Base-by-base conservation (phyloP, 2,113 vertebrate genomes). In the Silurus glanis region DNA sequence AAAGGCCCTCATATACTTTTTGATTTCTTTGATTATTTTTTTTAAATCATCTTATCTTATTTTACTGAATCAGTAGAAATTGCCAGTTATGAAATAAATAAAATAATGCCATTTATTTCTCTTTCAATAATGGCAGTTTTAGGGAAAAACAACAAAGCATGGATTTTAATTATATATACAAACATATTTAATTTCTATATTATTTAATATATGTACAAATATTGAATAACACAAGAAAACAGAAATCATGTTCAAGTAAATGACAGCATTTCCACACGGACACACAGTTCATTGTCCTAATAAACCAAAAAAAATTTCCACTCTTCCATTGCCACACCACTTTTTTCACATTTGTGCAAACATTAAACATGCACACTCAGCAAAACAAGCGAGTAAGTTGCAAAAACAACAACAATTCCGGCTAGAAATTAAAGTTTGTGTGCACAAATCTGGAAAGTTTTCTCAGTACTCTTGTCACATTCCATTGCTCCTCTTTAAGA, bases 401-500 rank as follows among this genome's bases (percentile, higher is more conserved):
- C 37, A 1, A 37, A 37, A 37, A 37, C 37, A 37, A 37, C 37
- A 37, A 37, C 37, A 37, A 37, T 37, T 37, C 37, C 37, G 37
- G 37, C 1, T 37, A 3, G 37, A 37, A 37, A 37, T 37, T 37
- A 37, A 82, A 28, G 21, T 37, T 45, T 82, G 8, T 83, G 0
- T 83, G 81, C n/a, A 85, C 76, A 80, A 62, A 75, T 23, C 71
- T 71, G 17, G 64, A 87, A 28, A 80, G 8, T 28, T 84, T 89
- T 74, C 83, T 83, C 61, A 87, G 87, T 47, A 67, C 17, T 64
- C 49, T 45, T 47, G 56, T 86, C 69, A 82, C 84, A 89, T 89
- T 90, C 89, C 88, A 87, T 85, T 80, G 45, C 83, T 62, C 80
- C 86, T 80, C 59, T 2, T 66, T 21, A 9, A 23, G 58, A 6